Evolutionary conservation across 2,888 invertebrate species (phyloP), one percentile per base, ranked within the genome.

Genomic region (Ophioninae sp.): DNA sequence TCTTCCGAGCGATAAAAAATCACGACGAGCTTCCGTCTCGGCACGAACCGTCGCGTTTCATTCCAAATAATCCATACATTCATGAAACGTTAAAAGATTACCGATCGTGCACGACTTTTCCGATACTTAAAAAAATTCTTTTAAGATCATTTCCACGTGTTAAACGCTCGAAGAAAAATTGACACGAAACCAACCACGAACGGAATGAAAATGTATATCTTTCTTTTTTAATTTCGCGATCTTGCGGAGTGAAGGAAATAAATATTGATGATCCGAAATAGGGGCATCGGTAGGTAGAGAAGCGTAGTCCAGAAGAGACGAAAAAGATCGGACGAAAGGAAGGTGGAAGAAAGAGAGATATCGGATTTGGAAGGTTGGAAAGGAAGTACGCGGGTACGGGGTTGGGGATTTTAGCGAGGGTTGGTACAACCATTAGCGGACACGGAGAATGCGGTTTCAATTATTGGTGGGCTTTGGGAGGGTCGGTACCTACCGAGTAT

Each of bases 401-500:
- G 50, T 64, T 72, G 64, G 37, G 67, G 70, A 56, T 30, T 69
- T 73, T 50, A 75, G 73, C 30, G 83, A 85, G 83, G 82, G 79
- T 74, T 67, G 81, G 83, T 79, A 81, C 84, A 76, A 79, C 85
- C 86, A 90, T 89, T 89, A 90, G 87, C 87, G 86, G 87, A 82
- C 87, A 87, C 85, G 85, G 88, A 88, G 89, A 90, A 90, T 89
- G 89, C 87, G 89, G 89, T 89, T 89, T 89, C 89, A 89, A 89
- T 89, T 89, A 89, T 89, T 89, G 89, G 87, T 86, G 85, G 85
- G 73, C 79, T 82, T 75, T 82, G 84, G 85, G 56, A 50, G 56
- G 30, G 65, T 0, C 37, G 50, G 56, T 20, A 21, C 41, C 81
- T 73, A 74, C 62, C 83, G 85, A 87, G 88, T 89, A 89, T 84